phyloP scores from a whole-genome alignment of 2,888 invertebrate species.

The Epsilonema sp. region DNA sequence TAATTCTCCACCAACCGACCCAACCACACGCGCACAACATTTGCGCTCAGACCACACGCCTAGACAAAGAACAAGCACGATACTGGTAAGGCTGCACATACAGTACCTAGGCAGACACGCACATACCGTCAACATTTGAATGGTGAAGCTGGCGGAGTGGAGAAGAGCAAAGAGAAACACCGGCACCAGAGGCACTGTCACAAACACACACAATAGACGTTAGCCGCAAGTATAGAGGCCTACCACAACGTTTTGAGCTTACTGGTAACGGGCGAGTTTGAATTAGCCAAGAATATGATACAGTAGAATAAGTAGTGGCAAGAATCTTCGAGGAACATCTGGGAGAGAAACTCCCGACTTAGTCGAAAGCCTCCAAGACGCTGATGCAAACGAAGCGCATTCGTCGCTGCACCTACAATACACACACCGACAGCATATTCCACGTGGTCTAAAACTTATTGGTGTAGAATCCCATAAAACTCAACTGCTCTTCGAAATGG shows the following conservation, averaged over 20 bases:
- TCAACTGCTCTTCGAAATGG: background rate
- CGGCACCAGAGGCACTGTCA: slow-evolving; percentile 65
- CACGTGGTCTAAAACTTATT: too few relatives aligned
- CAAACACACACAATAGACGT: too few relatives aligned
- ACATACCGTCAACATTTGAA: slow-evolving; percentile 75
- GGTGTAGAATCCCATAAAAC: too few relatives aligned
- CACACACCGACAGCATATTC: too few relatives aligned
- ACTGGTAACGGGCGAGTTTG: slow-evolving; percentile 67
- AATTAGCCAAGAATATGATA: slow-evolving; percentile 77
- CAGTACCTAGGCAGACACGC: too few relatives aligned
- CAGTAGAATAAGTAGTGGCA: slow-evolving; percentile 91
- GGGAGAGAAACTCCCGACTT: slow-evolving; percentile 57
- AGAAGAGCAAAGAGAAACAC: slow-evolving; percentile 72
- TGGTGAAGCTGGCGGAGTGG: slow-evolving; percentile 75
- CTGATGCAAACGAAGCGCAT: slow-evolving; percentile 81
- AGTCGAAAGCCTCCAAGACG: slow-evolving; percentile 52
- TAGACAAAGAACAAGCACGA: too few relatives aligned
- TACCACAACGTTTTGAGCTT: too few relatives aligned
- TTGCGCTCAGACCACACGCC: too few relatives aligned
- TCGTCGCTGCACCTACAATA: slow-evolving; percentile 72
- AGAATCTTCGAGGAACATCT: slow-evolving; percentile 59
- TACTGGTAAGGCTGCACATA: too few relatives aligned
- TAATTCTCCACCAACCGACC: slow-evolving; percentile 75
- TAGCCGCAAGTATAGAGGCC: too few relatives aligned
- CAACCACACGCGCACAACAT: slow-evolving; percentile 52